phyloP scores from a whole-genome alignment of 2,113 vertebrate genomes.

The Thinocorus orbignyianus region DNA sequence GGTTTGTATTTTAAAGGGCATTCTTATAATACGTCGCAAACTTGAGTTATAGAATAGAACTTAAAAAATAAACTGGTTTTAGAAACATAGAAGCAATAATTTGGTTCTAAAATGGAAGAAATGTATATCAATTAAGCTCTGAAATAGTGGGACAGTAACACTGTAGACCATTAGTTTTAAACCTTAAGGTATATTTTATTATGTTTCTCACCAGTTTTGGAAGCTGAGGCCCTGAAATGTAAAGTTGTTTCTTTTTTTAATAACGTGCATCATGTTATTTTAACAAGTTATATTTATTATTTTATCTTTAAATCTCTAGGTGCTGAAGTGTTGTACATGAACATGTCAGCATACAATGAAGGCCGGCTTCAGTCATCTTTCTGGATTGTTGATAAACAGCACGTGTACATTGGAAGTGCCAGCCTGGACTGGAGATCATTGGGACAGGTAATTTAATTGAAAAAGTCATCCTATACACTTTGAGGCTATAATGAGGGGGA shows the following conservation, averaged over 20 bases:
- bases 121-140: neutral
- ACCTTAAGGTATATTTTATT: neutral
- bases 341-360: conserved; percentile 89
- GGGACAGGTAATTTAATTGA: conserved; percentile 81
- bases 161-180: neutral
- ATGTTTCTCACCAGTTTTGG: neutral
- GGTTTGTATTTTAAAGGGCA: neutral
- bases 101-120: neutral
- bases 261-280: neutral
- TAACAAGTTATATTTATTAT: neutral
- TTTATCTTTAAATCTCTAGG: conserved; percentile 71
- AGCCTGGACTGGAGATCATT: conserved; percentile 91
- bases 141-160: neutral
- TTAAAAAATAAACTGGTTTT: neutral
- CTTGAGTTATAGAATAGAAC: neutral
- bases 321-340: conserved; percentile 89
- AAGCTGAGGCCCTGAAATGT: neutral
- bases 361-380: conserved; percentile 90
- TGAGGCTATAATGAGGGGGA: neutral
- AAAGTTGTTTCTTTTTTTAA: neutral
- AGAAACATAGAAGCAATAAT: neutral
- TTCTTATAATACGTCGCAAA: neutral
- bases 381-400: conserved; percentile 95
- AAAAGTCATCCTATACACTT: neutral
- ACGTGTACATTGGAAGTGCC: conserved; percentile 92